Evolutionary conservation across 2,797 vertebrate genomes (phyloP).

Genomic region (Urosaurus nigricauda): DNA sequence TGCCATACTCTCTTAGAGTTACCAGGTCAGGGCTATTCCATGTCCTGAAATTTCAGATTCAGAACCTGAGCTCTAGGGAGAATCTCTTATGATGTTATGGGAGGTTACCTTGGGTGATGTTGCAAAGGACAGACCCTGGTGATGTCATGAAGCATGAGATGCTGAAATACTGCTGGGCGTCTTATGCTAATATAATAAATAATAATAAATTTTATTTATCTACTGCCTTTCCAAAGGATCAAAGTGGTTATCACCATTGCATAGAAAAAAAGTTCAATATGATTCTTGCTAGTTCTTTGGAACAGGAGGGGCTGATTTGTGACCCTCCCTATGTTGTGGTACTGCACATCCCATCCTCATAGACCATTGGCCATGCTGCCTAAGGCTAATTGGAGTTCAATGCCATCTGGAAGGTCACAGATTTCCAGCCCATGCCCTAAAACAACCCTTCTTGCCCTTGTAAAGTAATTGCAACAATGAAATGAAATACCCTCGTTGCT

Average conservation of each 20-base stretch:
- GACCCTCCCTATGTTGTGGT: not conserved
- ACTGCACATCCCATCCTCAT: not conserved
- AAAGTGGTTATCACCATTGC: too few relatives aligned
- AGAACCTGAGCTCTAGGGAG: too few relatives aligned
- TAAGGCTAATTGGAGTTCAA: not conserved
- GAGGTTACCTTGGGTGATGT: too few relatives aligned
- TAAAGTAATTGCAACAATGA: not conserved
- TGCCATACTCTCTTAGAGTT: not conserved
- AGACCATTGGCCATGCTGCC: not conserved
- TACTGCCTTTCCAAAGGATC: too few relatives aligned
- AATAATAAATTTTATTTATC: too few relatives aligned
- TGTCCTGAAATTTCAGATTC: too few relatives aligned
- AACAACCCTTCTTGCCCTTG: not conserved
- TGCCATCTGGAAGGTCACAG: not conserved
- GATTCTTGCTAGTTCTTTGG: not conserved
- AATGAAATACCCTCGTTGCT: rapidly evolving
- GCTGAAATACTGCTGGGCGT: not conserved
- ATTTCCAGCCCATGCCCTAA: not conserved
- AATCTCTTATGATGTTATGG: too few relatives aligned
- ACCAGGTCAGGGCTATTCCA: too few relatives aligned
- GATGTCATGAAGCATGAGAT: too few relatives aligned
- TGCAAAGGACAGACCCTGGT: too few relatives aligned
- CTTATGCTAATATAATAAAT: not conserved
- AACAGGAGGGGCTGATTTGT: too few relatives aligned
- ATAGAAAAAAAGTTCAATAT: not conserved